phyloP scores from a whole-genome alignment of 2,888 invertebrate species.

The Physocephala rufipes region DNA sequence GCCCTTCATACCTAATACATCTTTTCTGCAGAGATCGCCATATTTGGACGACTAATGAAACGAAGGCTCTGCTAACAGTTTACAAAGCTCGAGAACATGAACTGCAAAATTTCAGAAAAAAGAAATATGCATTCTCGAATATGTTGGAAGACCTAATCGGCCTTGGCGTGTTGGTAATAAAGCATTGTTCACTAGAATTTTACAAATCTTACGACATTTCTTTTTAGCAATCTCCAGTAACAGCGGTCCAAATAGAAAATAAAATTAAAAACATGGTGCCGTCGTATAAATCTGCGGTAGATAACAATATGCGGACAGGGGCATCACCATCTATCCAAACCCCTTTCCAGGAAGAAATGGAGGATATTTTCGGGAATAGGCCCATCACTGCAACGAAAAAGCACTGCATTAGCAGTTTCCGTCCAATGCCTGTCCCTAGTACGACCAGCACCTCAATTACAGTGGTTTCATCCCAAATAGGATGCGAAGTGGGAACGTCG shows the following conservation, averaged over 20 bases:
- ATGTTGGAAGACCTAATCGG: too few relatives aligned
- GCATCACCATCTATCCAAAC: not conserved
- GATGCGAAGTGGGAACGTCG: too few relatives aligned
- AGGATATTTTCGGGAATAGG: not conserved
- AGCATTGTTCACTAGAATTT: not conserved
- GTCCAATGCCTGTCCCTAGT: not conserved
- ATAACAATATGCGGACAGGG: not conserved
- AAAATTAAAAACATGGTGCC: constrained; percentile 1
- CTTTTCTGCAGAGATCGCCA: too few relatives aligned
- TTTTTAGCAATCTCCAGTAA: constrained; percentile 9
- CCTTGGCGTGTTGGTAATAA: not conserved
- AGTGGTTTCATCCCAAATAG: too few relatives aligned
- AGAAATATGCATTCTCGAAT: too few relatives aligned
- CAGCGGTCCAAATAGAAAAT: not conserved
- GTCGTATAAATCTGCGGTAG: not conserved
- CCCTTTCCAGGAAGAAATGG: not conserved
- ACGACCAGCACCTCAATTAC: not conserved
- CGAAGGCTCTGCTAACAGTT: too few relatives aligned
- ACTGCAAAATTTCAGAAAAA: too few relatives aligned
- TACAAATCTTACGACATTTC: not conserved
- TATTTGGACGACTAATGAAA: too few relatives aligned
- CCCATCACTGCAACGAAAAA: not conserved
- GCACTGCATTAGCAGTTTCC: not conserved
- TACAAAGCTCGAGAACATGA: too few relatives aligned
- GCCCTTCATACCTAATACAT: too few relatives aligned